Percentiles rank a stretch among this genome's conserved stretches.
These are phyloP conservation scores for Cydia pomonella DNA, from an alignment of 1,140 invertebrate genomes.

Conservation along the genomic window DNA sequence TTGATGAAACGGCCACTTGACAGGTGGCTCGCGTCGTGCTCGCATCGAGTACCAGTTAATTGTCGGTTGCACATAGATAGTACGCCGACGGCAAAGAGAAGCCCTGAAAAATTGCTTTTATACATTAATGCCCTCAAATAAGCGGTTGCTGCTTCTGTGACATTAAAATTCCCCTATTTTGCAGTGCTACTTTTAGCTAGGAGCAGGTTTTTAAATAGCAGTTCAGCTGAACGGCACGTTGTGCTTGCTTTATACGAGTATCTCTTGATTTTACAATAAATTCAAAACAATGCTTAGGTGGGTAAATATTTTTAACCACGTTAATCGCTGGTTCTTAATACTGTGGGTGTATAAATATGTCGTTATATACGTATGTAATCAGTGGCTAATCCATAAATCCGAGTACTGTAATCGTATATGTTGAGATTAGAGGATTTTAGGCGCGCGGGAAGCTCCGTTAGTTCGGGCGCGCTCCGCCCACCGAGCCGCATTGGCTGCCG, in stretches of 20 bases:
- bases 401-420: conserved; percentile 39
- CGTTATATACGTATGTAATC: conserved; percentile 29
- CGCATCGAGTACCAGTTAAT: conserved; percentile 63
- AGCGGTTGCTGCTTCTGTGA: conserved; percentile 59
- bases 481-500: conserved; percentile 62
- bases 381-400: conserved; percentile 46
- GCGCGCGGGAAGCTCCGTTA: conserved; percentile 59
- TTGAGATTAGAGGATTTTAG: conserved; percentile 34
- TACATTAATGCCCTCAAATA: conserved; percentile 72
- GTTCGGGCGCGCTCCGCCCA: conserved; percentile 63
- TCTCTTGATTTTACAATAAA: conserved; percentile 9
- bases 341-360: not conserved
- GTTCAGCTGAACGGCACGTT: conserved; percentile 15
- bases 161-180: conserved; percentile 61
- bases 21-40: conserved; percentile 74
- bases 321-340: not conserved
- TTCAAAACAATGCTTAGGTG: not conserved
- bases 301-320: not conserved
- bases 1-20: conserved; percentile 77
- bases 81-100: conserved; percentile 53
- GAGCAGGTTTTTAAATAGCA: conserved; percentile 43
- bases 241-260: not conserved
- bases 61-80: conserved; percentile 58
- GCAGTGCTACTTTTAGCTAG: conserved; percentile 49
- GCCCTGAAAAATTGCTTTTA: conserved; percentile 71